phyloP scores from a whole-genome alignment of 2,113 vertebrate genomes.

The Puma concolor region DNA sequence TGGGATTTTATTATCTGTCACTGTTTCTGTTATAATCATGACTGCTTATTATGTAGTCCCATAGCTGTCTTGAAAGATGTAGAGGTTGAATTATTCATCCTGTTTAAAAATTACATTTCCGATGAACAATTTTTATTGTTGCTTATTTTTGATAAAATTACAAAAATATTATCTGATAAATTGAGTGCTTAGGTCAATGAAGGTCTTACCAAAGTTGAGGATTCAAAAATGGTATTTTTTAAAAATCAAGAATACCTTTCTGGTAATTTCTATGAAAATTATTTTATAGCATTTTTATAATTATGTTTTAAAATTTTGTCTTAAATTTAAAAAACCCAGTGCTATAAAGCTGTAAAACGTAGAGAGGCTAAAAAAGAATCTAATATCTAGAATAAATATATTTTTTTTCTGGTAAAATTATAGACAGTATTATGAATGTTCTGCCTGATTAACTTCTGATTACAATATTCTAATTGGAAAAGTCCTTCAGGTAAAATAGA shows the following conservation, averaged over 20 bases:
- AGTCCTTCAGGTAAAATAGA: constrained; percentile 76
- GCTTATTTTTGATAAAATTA: constrained; percentile 45
- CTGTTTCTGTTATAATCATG: background rate
- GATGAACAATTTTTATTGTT: constrained; percentile 34
- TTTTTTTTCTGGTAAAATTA: constrained; percentile 76
- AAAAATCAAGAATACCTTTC: constrained; percentile 3
- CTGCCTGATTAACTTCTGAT: constrained; percentile 78
- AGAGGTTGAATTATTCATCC: constrained; percentile 9
- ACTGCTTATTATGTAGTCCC: background rate
- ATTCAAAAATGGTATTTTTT: background rate
- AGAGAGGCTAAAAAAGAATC: constrained; percentile 59
- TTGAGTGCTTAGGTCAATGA: constrained; percentile 5
- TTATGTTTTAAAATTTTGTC: constrained; percentile 39
- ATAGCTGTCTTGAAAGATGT: background rate
- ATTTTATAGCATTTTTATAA: constrained; percentile 42
- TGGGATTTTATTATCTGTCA: constrained; percentile 17
- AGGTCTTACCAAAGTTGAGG: background rate
- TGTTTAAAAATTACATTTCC: background rate
- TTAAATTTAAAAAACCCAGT: background rate
- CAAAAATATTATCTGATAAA: background rate
- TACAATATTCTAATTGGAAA: constrained; percentile 79
- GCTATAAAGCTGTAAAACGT: constrained; percentile 24
- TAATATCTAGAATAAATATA: constrained; percentile 67
- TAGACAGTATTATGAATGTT: constrained; percentile 71
- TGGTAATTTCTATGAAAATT: constrained; percentile 49